Base-by-base conservation (phyloP, 2,888 invertebrate species). In the Ophioninae sp. region DNA sequence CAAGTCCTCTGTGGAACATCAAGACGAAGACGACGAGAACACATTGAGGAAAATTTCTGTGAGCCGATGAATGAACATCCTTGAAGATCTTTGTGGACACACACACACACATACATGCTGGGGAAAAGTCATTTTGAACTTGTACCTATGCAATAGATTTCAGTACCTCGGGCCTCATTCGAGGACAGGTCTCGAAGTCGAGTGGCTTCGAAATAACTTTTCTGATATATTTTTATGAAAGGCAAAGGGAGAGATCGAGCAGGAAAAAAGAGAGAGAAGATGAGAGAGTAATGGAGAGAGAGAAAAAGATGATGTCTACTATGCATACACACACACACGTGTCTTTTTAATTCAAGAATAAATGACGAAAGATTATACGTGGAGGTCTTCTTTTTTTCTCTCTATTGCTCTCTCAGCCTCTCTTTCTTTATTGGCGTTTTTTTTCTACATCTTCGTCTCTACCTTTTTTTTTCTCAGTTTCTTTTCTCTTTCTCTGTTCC, bases 1-100 rank as follows among this genome's bases (percentile, higher is more conserved):
- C 61, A 67, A 30, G 65, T 59, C 30, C 30, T 61, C 65, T 73
- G 61, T 44, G 79, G 79, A 81, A 79, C 75, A 79, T 79, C 59
- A 68, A 73, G 59, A 76, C 63, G 41, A 41, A 59, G 58, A 77
- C 39, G 75, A 67, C 67, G 51, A 56, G 39, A 64, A 71, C 72
- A 67, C 71, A 71, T 63, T 63, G 58, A 79, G 79, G 76, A 41
- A 84, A 84, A 84, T 82, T 73, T 84, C 79, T 81, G 64, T 65
- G 79, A 79, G 75, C 72, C 73, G 79, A 82, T 84, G 84, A 84
- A 84, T 84, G 84, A 77, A 77, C 59, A 79, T 75, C 82, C 73
- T 63, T 59, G 75, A 75, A 30, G 61, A 67, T 81, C 71, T 68
- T 79, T 56, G 71, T 79, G 41, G 37, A 64, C 20, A 37, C 30